Evolutionary conservation across 2,797 vertebrate species (phyloP), one percentile per base, ranked within the genome.

Genomic region (Megaceryle alcyon): DNA sequence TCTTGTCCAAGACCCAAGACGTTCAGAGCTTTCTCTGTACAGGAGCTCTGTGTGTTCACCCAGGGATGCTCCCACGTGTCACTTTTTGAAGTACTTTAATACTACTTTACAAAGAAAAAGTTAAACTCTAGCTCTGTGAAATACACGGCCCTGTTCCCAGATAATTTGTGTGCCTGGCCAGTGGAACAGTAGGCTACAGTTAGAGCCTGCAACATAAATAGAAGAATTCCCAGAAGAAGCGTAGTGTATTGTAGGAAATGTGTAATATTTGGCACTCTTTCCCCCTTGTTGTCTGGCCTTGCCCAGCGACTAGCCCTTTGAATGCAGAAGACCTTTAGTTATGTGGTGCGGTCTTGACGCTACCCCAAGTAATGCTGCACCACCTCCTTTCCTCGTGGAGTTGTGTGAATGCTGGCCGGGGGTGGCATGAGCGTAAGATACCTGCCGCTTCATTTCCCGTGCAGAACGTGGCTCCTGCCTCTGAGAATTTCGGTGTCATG

Each of bases 61-160:
- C 20, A 3, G 11, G 17, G 29, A 3, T 7, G 0, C 4, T 20
- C 7, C 8, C 6, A 12, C 19, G 7, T 43, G 41, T 92, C 13
- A 2, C 53, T 71, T 73, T 41, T 7, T 12, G 6, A 19, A 54
- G 31, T 25, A 10, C 1, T 61, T 69, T 1, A 15, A 1, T 33
- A 8, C 18, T 14, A 29, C 20, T 44, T 51, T 64, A 6, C 0
- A 1, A 19, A 22, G 31, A 14, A 20, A 6, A 5, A 46, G 21
- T 39, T 33, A 6, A 54, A n/a, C 25, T 15, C 1, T 0, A 3
- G 2, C 49, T 5, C 11, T 8, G 20, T 48, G 8, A 26, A 26
- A 6, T 2, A 2, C 2, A 1, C 12, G n/a, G 29, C 22, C 16
- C 0, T 3, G 0, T 8, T 63, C 48, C 44, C 14, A 25, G 0